phyloP scores from a whole-genome alignment of 2,113 vertebrate genomes.

The Falco punctatus region DNA sequence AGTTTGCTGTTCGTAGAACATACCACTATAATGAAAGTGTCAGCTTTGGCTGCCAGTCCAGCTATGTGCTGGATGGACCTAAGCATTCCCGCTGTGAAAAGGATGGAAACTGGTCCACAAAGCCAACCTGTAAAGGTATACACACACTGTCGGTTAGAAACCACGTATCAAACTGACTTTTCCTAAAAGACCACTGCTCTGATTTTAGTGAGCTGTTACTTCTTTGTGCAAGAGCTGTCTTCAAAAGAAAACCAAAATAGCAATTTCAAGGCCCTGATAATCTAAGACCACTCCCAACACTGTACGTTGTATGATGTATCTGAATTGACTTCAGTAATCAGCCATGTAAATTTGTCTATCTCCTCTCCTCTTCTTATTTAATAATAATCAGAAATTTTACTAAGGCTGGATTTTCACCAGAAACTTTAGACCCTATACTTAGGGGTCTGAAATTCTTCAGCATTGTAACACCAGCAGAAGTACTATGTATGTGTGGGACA shows the following conservation, averaged over 20 bases:
- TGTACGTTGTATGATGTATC: too few species aligned
- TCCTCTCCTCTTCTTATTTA: neutral
- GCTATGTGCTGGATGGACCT: slow-evolving; percentile 80
- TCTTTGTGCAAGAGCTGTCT: neutral
- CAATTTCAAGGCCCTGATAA: neutral
- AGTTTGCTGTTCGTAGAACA: slow-evolving; percentile 74
- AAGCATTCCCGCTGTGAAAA: slow-evolving; percentile 79
- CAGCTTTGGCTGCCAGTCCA: slow-evolving; percentile 81
- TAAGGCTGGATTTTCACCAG: neutral
- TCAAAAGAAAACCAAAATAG: neutral
- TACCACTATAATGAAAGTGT: slow-evolving; percentile 85
- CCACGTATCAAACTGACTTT: fast-evolving
- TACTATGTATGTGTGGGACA: neutral
- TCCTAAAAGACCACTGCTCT: neutral
- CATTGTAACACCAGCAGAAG: neutral
- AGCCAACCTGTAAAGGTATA: slow-evolving; percentile 85
- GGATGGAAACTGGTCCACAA: slow-evolving; percentile 84
- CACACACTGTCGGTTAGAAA: neutral
- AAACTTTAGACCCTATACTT: neutral
- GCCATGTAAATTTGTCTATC: neutral
- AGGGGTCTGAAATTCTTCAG: neutral
- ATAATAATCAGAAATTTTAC: neutral
- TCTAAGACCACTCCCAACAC: neutral
- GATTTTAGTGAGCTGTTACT: neutral
- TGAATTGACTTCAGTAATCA: neutral